Percentiles rank a stretch among this genome's conserved stretches.
phyloP scores from a whole-genome alignment of 2,797 vertebrate genomes.

The Microcaecilia unicolor region DNA sequence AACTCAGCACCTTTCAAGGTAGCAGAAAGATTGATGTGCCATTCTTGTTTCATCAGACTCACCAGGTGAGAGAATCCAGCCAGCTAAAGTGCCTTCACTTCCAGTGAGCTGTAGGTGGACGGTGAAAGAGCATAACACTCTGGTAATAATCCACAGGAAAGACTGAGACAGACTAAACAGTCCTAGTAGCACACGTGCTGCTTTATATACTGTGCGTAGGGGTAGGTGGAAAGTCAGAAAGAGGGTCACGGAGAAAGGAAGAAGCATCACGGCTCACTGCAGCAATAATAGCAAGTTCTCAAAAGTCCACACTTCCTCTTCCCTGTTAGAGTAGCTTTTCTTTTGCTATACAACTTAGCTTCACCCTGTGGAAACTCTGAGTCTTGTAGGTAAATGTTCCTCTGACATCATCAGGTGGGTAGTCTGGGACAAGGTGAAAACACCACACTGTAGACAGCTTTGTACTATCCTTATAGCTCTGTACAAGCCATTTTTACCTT shows the following conservation, averaged over 20 bases:
- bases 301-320: slow-evolving; percentile 51
- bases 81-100: slow-evolving; percentile 72
- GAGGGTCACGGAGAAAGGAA: slow-evolving; percentile 70
- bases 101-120: slow-evolving; percentile 48
- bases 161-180: slow-evolving; percentile 11
- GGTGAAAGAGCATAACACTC: slow-evolving; percentile 53
- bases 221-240: slow-evolving; percentile 74
- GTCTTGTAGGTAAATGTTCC: slow-evolving; percentile 27
- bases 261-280: slow-evolving; percentile 65
- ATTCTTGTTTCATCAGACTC: slow-evolving; percentile 30
- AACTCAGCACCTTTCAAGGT: no score
- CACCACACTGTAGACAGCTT: no score
- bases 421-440: background rate
- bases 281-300: background rate
- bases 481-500: no score
- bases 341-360: slow-evolving; percentile 1
- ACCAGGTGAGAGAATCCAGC: slow-evolving; percentile 70
- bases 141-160: slow-evolving; percentile 46
- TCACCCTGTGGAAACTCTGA: slow-evolving; percentile 51
- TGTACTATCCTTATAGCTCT: no score
- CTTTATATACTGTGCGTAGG: slow-evolving; percentile 51
- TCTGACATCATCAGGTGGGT: slow-evolving; percentile 38
- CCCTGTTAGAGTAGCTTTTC: slow-evolving; percentile 44
- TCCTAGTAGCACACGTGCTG: slow-evolving; percentile 15
- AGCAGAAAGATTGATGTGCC: no score